Base-by-base conservation (phyloP, 2,797 vertebrate species). In the Podarcis siculus region DNA sequence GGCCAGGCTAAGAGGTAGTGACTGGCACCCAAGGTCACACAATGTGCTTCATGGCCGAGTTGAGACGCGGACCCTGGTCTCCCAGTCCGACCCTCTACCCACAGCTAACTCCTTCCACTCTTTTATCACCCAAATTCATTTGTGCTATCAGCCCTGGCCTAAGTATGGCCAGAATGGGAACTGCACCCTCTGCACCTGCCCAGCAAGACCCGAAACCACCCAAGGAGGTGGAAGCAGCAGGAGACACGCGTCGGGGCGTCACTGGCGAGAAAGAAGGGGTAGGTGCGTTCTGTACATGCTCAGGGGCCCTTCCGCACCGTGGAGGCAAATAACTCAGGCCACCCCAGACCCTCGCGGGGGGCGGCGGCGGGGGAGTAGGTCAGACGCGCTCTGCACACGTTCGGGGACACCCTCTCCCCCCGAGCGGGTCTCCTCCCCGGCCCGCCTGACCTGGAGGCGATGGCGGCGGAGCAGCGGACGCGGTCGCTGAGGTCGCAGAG, bases 391-490 rank as follows among this genome's bases (percentile, higher is more conserved):
- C 37, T 42, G 35, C 2, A 39, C 12, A 19, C 13, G 5, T 3
- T 37, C 61, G 42, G 25, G 35, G 23, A 19, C 61, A 32, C 79
- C 13, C 30, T 15, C 45, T n/a, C 79, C 37, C n/a, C 72, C 32
- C 45, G 79, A 92, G 10, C 30, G 19, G 30, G 49, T 12, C 61
- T 23, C 30, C 37, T 23, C 7, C 79, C 75, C 30, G 21, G 39
- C 81, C 80, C 90, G 61, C 89, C 92, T 98, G 98, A 99, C 99
- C 99, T 99, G 97, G 98, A 99, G 96, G 97, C 97, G 97, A 99
- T 98, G 94, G 99, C 98, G 97, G 98, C 98, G n/a, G 98, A 99
- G 96, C 99, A 99, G 97, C 98, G 99, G 95, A 99, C 96, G 95
- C 98, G 98, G 95, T 97, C 97, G 96, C 98, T 98, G 95, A 99